Evolutionary conservation across 2,113 vertebrate genomes (phyloP).

Genomic region (Tiliqua scincoides): DNA sequence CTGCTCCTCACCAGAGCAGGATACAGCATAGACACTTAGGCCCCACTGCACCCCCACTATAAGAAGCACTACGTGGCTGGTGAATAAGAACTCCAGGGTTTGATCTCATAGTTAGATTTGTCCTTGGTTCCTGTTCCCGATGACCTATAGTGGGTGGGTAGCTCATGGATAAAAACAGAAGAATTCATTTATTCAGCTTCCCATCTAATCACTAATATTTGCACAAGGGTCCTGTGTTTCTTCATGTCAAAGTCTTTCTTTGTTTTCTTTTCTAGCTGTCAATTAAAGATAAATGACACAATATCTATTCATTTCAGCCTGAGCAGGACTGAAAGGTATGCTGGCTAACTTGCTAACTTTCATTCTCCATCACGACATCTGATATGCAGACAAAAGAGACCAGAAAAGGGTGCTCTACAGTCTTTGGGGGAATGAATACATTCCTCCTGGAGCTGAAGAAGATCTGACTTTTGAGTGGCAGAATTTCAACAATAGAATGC

Average conservation of each 20-base stretch:
- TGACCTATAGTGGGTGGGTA: neutral
- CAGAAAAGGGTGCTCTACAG: neutral
- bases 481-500: slow-evolving; percentile 9
- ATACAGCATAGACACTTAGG: too few relatives aligned
- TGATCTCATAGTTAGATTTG: neutral
- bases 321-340: neutral
- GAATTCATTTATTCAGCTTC: neutral
- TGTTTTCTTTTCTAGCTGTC: slow-evolving; percentile 18
- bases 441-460: neutral
- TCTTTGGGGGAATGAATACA: neutral
- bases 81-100: neutral
- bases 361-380: neutral
- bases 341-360: neutral
- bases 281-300: slow-evolving; percentile 18
- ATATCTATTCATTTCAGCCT: neutral
- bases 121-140: slow-evolving; percentile 7
- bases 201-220: slow-evolving; percentile 5
- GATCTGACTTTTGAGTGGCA: neutral
- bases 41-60: neutral
- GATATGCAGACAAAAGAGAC: neutral
- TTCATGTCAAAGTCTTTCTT: neutral
- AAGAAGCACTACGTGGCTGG: neutral
- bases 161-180: neutral
- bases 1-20: too few relatives aligned
- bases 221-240: neutral